Conservation (phyloP, 2,113 vertebrate genomes). For the Cervus canadensis region DNA sequence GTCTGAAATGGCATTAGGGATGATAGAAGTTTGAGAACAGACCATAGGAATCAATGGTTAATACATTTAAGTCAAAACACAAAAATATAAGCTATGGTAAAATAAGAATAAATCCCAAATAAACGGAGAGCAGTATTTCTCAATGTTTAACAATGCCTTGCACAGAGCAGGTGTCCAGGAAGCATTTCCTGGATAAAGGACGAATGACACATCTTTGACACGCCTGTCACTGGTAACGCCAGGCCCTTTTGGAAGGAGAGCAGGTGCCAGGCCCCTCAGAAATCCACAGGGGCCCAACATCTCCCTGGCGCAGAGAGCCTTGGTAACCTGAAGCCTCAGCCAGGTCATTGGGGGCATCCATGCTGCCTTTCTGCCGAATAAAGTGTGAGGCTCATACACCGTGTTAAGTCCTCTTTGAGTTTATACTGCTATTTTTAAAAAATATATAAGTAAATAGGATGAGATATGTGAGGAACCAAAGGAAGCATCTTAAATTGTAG, state of each 20-base stretch:
- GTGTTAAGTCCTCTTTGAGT: background rate
- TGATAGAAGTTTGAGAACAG: background rate
- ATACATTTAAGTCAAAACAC: background rate
- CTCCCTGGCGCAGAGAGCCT: background rate
- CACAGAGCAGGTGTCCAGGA: background rate
- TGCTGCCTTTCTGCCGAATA: background rate
- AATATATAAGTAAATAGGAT: background rate
- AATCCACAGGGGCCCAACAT: background rate
- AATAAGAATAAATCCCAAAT: background rate
- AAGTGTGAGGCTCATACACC: background rate
- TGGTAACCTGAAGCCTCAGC: background rate
- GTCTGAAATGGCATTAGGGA: background rate
- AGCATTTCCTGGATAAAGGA: background rate
- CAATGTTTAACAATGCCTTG: rapidly evolving
- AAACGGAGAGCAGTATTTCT: background rate
- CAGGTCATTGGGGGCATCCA: rapidly evolving
- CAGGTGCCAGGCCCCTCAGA: background rate
- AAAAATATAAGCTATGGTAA: background rate
- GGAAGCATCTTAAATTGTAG: rapidly evolving
- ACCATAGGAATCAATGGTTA: background rate
- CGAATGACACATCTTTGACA: background rate
- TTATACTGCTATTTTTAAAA: background rate
- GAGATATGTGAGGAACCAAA: background rate
- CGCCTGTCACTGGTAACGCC: background rate
- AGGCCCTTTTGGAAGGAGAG: background rate